phyloP scores from a whole-genome alignment of 2,797 vertebrate species.

The Ambastaia sidthimunki region DNA sequence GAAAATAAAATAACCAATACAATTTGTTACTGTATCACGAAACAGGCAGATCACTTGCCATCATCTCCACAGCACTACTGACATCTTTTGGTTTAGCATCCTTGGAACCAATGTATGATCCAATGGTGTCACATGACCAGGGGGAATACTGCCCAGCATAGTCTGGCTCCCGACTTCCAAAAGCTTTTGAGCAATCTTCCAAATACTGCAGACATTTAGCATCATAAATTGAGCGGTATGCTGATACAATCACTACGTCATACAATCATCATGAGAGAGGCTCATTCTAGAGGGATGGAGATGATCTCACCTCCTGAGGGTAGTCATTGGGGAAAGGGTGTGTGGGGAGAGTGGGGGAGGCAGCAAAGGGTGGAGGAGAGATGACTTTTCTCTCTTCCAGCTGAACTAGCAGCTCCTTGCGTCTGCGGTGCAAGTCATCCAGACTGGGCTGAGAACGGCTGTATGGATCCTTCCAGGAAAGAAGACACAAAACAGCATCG shows the following conservation, averaged over 20 bases:
- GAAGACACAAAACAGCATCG: background rate
- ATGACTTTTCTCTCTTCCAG: constrained; percentile 96
- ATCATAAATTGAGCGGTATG: background rate
- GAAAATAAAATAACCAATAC: background rate
- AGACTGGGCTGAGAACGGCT: constrained; percentile 85
- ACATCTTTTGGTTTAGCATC: constrained; percentile 97
- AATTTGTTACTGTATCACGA: background rate
- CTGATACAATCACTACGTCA: too few relatives aligned
- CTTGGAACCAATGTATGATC: constrained; percentile 98
- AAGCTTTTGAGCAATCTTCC: constrained; percentile 89
- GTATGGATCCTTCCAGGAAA: constrained; percentile 78
- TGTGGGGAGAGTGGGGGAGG: constrained; percentile 87
- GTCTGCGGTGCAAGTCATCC: constrained; percentile 91
- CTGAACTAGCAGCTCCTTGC: constrained; percentile 96
- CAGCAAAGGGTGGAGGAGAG: constrained; percentile 94
- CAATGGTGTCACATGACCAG: constrained; percentile 98
- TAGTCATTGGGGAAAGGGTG: constrained; percentile 91
- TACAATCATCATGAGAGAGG: background rate
- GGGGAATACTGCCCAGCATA: constrained; percentile 95
- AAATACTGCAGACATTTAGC: constrained; percentile 79
- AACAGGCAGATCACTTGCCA: constrained; percentile 77
- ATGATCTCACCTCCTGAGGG: constrained; percentile 83
- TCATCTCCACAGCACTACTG: constrained; percentile 89
- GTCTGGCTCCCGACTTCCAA: constrained; percentile 88
- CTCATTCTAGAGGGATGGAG: too few relatives aligned